Evolutionary conservation across 2,113 vertebrate species (phyloP).

Genomic region (Silurus glanis): DNA sequence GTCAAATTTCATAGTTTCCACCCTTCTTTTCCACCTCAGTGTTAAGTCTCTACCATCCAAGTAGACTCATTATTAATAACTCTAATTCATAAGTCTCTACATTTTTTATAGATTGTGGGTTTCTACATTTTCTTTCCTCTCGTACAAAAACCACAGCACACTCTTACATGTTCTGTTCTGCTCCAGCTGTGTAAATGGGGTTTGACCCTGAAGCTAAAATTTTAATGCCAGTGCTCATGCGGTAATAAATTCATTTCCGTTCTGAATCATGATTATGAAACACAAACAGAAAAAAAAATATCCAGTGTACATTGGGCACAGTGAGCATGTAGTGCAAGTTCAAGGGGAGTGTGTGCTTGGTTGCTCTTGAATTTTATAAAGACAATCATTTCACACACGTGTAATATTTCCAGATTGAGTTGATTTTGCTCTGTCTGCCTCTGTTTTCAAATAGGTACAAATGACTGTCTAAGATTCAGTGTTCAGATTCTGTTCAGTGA

Average conservation of each 20-base stretch:
- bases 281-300: constrained; percentile 67
- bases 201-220: constrained; percentile 71
- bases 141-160: constrained; percentile 69
- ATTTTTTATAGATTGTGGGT: constrained; percentile 56
- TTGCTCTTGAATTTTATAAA: constrained; percentile 59
- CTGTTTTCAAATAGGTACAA: constrained; percentile 37
- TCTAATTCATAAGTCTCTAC: constrained; percentile 14
- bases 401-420: constrained; percentile 40
- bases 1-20: constrained; percentile 54
- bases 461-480: constrained; percentile 32
- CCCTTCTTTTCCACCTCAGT: neutral
- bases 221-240: constrained; percentile 75
- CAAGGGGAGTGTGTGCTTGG: constrained; percentile 55
- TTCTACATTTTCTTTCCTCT: constrained; percentile 53
- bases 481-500: constrained; percentile 4
- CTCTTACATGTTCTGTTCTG: constrained; percentile 65
- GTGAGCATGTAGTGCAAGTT: constrained; percentile 14
- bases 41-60: constrained; percentile 1
- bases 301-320: constrained; percentile 66
- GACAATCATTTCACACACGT: constrained; percentile 62
- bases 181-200: constrained; percentile 60
- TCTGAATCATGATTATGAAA: constrained; percentile 73
- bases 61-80: neutral
- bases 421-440: constrained; percentile 43
- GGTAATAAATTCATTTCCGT: constrained; percentile 72